Base-by-base conservation (phyloP, 2,888 invertebrate species). In the Ctena decussata region DNA sequence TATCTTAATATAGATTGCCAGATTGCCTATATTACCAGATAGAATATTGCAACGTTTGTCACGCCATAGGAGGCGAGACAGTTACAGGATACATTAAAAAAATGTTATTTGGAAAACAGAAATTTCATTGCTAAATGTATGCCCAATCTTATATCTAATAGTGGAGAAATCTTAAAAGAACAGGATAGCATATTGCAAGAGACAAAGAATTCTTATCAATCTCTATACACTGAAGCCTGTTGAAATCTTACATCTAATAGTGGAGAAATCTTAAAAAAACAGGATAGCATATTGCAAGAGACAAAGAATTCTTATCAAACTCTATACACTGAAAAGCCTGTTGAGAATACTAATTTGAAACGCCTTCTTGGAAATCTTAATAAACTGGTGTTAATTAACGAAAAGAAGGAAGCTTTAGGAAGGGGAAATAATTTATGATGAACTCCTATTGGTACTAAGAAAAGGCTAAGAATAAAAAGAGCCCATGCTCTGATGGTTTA, bases 341-440 rank as follows among this genome's bases (percentile, higher is more conserved):
- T 60, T 6, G 60, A 24, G 30, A 8, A 24, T 60, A 60, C 27
- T 2, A 27, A 60, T 27, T 27, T 60, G 24, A 60, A 60, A 24
- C 60, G 30, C 21, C 6, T 27, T 18, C 30, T 60, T 8, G 30
- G 24, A 60, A 60, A 60, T 60, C 30, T 60, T 18, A 60, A 60
- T 60, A 21, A 27, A 27, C 60, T 30, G 6, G 30, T 60, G 3
- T 60, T 60, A 11, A 24, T 8, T 60, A 60, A 27, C 6, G 30
- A 27, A 27, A 27, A 27, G 30, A 24, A 60, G 30, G 21, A 60
- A 6, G 2, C 24, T 27, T 27, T 60, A 27, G 27, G 53, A 60
- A 60, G 60, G 60, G 18, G 30, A 60, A 60, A 60, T 24, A 60
- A 60, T 30, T 60, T 60, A 60, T 60, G 60, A 60, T 60, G 60